Conservation (phyloP, 2,888 invertebrate genomes). For the Carterocephalus palaemon region DNA sequence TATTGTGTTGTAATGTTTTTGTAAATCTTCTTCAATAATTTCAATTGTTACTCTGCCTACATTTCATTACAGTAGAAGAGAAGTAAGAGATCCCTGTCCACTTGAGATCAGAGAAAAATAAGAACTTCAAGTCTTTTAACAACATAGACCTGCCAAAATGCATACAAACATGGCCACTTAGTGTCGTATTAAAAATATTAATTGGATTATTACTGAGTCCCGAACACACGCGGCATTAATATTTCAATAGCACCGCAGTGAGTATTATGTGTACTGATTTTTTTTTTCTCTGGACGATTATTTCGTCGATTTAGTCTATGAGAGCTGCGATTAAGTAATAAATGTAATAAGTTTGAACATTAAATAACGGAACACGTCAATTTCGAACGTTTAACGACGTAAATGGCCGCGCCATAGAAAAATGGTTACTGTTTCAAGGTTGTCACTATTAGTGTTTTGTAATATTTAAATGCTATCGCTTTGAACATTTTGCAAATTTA, state of each 20-base stretch:
- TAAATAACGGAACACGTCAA: conserved; percentile 60
- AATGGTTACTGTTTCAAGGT: conserved; percentile 18
- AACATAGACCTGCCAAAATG: not conserved
- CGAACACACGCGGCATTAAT: conserved; percentile 7
- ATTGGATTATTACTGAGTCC: not conserved
- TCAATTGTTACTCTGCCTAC: too few species aligned
- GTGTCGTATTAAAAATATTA: conserved; percentile 7
- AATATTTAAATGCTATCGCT: conserved; percentile 14
- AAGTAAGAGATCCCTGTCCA: too few species aligned
- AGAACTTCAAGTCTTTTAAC: not conserved
- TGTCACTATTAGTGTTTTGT: conserved; percentile 11
- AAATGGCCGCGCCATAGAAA: conserved; percentile 23
- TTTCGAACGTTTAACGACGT: conserved; percentile 45
- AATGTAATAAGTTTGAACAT: conserved; percentile 55
- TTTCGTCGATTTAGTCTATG: conserved; percentile 44
- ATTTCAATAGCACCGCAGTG: conserved; percentile 27
- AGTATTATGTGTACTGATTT: conserved; percentile 27
- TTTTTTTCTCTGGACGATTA: conserved; percentile 32
- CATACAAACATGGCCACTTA: not conserved
- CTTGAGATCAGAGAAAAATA: not conserved
- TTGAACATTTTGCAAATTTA: conserved; percentile 10
- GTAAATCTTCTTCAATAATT: too few species aligned
- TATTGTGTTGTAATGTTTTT: too few species aligned
- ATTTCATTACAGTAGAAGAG: too few species aligned
- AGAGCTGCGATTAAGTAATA: conserved; percentile 64